Conservation (phyloP, 2,888 invertebrate genomes). For the Erynnis tages region DNA sequence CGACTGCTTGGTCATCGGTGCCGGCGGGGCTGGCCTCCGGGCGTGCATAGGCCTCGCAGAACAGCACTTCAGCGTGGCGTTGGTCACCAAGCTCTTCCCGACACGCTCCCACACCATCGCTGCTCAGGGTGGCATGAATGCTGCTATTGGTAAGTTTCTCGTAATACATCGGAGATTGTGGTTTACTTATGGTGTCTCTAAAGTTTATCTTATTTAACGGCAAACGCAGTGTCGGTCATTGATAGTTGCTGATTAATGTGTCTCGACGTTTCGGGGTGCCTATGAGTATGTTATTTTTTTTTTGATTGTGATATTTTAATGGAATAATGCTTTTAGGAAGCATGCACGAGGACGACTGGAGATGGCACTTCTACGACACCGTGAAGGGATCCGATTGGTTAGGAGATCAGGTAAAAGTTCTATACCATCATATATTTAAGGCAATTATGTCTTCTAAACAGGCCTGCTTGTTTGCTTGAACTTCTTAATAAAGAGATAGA, state of each 20-base stretch:
- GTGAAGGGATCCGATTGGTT: slow-evolving; percentile 99
- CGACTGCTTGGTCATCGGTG: slow-evolving; percentile 97
- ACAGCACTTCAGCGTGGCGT: slow-evolving; percentile 96
- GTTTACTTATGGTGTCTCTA: background rate
- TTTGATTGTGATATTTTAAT: too few species aligned
- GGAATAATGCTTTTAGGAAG: slow-evolving; percentile 79
- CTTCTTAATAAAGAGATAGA: too few species aligned
- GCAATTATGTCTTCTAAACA: too few species aligned
- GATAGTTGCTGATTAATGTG: too few species aligned
- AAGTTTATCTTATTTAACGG: background rate
- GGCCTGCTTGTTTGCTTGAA: too few species aligned
- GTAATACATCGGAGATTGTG: too few species aligned
- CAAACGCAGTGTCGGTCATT: too few species aligned
- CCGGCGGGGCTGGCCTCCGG: slow-evolving; percentile 96
- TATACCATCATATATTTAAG: too few species aligned
- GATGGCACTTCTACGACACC: slow-evolving; percentile 98
- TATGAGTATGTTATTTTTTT: too few species aligned
- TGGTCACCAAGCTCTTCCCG: slow-evolving; percentile 97
- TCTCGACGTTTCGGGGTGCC: too few species aligned
- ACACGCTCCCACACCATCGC: slow-evolving; percentile 99
- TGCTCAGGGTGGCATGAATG: slow-evolving; percentile 99
- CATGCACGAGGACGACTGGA: slow-evolving; percentile 98
- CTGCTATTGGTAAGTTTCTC: slow-evolving; percentile 87
- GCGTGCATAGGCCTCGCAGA: slow-evolving; percentile 97
- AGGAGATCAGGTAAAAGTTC: slow-evolving; percentile 87